Conservation (phyloP, 2,113 vertebrate species). For the Phyllopteryx taeniolatus region DNA sequence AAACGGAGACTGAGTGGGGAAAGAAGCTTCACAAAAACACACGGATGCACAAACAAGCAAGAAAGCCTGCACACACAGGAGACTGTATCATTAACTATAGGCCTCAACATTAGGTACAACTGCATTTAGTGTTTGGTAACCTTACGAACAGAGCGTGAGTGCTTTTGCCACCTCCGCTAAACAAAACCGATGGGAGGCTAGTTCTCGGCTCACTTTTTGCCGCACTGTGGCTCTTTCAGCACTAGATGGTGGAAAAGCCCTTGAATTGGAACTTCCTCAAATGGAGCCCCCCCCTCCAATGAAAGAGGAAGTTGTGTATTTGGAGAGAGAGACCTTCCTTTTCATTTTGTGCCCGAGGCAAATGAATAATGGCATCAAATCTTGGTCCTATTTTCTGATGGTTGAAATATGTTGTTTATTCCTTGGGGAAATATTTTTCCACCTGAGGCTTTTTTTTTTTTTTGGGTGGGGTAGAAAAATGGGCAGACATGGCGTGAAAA, state of each 20-base stretch:
- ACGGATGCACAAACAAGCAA: neutral
- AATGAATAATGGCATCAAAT: conserved; percentile 12
- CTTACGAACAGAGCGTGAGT: too few species aligned
- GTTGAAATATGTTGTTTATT: neutral
- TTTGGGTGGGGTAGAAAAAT: neutral
- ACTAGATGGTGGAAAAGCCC: conserved; percentile 54
- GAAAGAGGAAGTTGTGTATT: conserved; percentile 43
- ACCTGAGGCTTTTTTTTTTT: neutral
- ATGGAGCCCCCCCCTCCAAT: conserved; percentile 10
- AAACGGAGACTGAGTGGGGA: conserved; percentile 33
- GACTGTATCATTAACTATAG: neutral
- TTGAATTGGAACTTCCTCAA: neutral
- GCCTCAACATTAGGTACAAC: neutral
- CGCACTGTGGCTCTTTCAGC: conserved; percentile 26
- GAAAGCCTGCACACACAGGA: too few species aligned
- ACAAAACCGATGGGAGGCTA: neutral
- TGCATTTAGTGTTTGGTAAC: too few species aligned
- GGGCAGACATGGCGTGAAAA: neutral
- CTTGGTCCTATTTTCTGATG: conserved; percentile 10
- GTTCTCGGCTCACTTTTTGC: neutral
- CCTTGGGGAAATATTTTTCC: neutral
- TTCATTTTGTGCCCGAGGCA: neutral
- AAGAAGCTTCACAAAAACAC: neutral
- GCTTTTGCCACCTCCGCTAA: too few species aligned
- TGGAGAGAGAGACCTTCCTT: conserved; percentile 19